Evolutionary conservation across 2,888 invertebrate species (phyloP).

Genomic region (Lasioglossum oenotherae): DNA sequence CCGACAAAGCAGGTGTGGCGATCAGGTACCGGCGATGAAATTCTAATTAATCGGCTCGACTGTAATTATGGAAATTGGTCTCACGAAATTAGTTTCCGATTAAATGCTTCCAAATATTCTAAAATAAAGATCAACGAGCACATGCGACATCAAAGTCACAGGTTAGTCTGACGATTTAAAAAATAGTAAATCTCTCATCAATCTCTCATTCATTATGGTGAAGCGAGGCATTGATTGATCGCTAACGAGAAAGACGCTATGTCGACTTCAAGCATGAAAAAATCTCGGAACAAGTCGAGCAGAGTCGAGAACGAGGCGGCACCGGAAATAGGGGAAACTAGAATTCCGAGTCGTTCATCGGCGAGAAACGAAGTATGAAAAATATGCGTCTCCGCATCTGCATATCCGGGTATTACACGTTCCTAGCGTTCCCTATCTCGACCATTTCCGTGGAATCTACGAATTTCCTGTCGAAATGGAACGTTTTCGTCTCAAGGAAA

Average conservation of each 20-base stretch:
- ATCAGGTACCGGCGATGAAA: not conserved
- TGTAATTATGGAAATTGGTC: not conserved
- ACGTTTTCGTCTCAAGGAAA: not conserved
- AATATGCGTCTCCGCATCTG: conserved; percentile 52
- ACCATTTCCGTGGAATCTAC: conserved; percentile 35
- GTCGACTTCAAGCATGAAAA: not conserved
- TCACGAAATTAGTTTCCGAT: not conserved
- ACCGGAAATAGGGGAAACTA: conserved; percentile 50
- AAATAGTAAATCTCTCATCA: too few species aligned
- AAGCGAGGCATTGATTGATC: not conserved
- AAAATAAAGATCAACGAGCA: not conserved
- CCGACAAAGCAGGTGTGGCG: not conserved
- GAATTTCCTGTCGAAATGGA: conserved; percentile 27
- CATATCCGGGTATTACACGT: conserved; percentile 42
- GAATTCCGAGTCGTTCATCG: conserved; percentile 11
- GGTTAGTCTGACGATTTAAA: too few species aligned
- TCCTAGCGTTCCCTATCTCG: conserved; percentile 6
- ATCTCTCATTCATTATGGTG: not conserved
- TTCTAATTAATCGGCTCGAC: not conserved
- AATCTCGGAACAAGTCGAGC: not conserved
- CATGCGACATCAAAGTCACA: too few species aligned
- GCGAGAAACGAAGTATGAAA: conserved; percentile 53
- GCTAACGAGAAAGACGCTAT: not conserved
- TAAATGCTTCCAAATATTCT: not conserved
- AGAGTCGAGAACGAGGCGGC: conserved; percentile 1